Base-by-base conservation (phyloP, 2,797 vertebrate species). In the Meriones psammophilus region DNA sequence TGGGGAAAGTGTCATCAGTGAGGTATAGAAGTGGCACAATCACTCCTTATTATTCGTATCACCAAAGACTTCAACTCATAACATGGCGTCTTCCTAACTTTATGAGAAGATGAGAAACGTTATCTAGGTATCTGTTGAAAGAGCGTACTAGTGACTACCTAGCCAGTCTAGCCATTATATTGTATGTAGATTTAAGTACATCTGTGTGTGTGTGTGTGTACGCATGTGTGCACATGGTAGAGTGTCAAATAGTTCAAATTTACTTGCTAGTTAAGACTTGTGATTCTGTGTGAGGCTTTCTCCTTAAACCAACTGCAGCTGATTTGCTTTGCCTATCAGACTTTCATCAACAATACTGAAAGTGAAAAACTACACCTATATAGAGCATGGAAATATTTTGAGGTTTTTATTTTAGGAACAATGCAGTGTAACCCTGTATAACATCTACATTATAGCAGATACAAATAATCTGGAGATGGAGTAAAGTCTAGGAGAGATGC, bases 231-330 rank as follows among this genome's bases (percentile, higher is more conserved):
- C 10, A 10, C 8, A 1, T 50, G 10, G 8, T 54, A n/a, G 20
- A 24, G 12, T 33, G 33, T 50, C 77, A 66, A 86, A 56, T 39
- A 69, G 56, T 71, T 87, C 50, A 36, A 28, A 28, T 46, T n/a
- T 71, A 66, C 71, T 80, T 89, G 5, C 39, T 33, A 20, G 30
- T 62, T 76, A 42, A 62, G 15, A 12, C 58, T 88, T 93, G 93
- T 68, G 93, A 68, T 91, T 94, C 50, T 68, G 10, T 56, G 39
- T 68, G 66, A 96, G 8, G 2, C 42, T 88, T 93, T 95, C 58
- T 89, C 20, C 15, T 58, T 78, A 93, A 78, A 90, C 36, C 33
- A 91, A 9, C 18, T 66, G 15, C 8, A 26, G 18, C 62, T 81
- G 28, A 26, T 50, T 56, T 56, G 1, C n/a, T 64, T 1, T 88